Base-by-base conservation (phyloP, 2,888 invertebrate species). In the Noctuana brunneofusca region DNA sequence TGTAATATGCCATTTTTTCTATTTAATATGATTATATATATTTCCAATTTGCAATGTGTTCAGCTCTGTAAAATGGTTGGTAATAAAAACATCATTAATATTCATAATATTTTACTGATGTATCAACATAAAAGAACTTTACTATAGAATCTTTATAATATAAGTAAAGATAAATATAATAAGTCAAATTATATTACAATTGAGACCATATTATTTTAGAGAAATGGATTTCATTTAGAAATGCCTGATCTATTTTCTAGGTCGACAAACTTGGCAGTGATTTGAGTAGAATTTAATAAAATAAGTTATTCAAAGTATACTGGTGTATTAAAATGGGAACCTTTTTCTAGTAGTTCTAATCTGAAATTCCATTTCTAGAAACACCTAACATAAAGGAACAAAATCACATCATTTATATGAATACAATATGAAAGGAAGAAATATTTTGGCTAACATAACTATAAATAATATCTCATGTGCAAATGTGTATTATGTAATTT, bases 121-220 rank as follows among this genome's bases (percentile, higher is more conserved):
- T 84, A 79, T 87, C 81, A 89, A 89, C 83, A 80, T 87, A 87
- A 84, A 82, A 86, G 80, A 86, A 82, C 76, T 87, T 83, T 87
- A 86, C 80, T 77, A 84, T 87, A 87, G 76, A 85, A 85, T 86
- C 81, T 87, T 84, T 75, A 78, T 83, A 81, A 82, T 84, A 83
- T 80, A 62, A 49, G 55, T 60, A 70, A 85, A 84, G 83, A 83
- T 86, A 87, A 84, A 84, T 87, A 87, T 81, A 55, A 55, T 62
- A 84, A 83, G 78, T 86, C 81, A 87, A 87, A 87, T 84, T 84
- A 89, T 87, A 72, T 83, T 87, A 89, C 84, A 87, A 85, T 78
- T 89, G 89, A 89, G 89, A 89, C 89, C 88, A 88, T 75, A 79
- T 83, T 80, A 79, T 78, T 79, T 83, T 76, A 74, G 75, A 78